Percentiles rank a stretch among this genome's conserved stretches.
phyloP scores from a whole-genome alignment of 2,113 vertebrate genomes.

The Phaethon lepturus region DNA sequence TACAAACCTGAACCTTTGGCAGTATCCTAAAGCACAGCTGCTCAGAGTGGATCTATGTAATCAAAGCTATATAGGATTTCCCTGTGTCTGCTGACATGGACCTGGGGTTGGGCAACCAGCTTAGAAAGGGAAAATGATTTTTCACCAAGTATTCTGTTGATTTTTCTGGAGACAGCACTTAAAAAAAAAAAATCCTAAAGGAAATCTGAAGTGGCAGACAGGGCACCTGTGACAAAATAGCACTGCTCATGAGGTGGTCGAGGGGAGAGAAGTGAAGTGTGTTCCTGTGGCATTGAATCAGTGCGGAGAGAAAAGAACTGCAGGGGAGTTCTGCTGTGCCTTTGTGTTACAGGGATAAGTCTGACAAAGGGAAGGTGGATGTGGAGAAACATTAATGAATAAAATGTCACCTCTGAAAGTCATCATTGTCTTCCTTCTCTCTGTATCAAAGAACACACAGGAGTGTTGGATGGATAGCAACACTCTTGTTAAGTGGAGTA shows the following conservation, averaged over 20 bases:
- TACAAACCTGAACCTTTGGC: neutral
- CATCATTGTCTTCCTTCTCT: neutral
- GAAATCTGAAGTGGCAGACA: neutral
- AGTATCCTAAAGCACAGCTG: neutral
- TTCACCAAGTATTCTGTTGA: neutral
- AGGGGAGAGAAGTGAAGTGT: conserved; percentile 48
- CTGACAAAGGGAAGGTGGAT: neutral
- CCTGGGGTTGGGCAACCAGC: neutral
- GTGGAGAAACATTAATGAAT: neutral
- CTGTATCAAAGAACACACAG: neutral
- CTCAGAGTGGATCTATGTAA: neutral
- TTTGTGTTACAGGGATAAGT: neutral
- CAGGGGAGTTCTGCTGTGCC: neutral
- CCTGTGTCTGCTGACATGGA: neutral
- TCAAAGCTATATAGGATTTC: neutral
- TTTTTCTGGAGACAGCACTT: conserved; percentile 41
- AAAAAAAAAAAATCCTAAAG: neutral
- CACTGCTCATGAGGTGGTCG: neutral
- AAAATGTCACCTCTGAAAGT: neutral
- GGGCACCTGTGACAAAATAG: conserved; percentile 26
- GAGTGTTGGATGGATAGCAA: neutral
- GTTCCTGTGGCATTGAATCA: neutral
- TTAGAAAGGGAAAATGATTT: neutral
- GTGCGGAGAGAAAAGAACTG: neutral
- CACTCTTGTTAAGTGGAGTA: neutral